Conservation (phyloP, 2,113 vertebrate species). For the Merops nubicus region DNA sequence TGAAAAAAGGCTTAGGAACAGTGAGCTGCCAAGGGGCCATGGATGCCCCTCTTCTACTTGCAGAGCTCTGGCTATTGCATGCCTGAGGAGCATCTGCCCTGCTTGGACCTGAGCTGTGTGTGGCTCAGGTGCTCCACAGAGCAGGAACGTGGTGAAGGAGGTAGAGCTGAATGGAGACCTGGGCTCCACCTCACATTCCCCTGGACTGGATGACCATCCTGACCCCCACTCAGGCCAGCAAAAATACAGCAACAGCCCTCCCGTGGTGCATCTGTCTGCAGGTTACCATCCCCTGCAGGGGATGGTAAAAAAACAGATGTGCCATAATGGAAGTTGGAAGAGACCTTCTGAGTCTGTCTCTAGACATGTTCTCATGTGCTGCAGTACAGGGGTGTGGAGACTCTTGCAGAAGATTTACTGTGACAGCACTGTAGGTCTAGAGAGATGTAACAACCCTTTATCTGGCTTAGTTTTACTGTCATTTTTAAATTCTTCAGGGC, state of each 20-base stretch:
- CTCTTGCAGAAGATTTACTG: slow-evolving; percentile 24
- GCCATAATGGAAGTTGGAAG: not conserved
- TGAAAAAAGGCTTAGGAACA: not conserved
- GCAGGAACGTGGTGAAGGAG: not conserved
- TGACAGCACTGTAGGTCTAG: not conserved
- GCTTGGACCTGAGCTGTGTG: too few relatives aligned
- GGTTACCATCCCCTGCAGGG: not conserved
- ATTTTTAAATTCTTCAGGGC: not conserved
- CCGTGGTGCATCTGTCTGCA: not conserved
- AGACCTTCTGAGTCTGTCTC: not conserved
- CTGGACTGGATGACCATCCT: not conserved
- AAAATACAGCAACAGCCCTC: not conserved
- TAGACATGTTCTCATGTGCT: not conserved
- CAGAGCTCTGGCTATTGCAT: not conserved
- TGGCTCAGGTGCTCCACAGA: fast-evolving
- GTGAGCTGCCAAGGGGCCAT: not conserved
- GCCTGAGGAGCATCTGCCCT: not conserved
- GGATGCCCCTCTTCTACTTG: not conserved
- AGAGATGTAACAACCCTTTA: not conserved
- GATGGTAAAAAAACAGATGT: not conserved
- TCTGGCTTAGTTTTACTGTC: not conserved
- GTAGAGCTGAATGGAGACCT: not conserved
- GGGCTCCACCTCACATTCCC: not conserved
- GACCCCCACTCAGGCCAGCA: not conserved
- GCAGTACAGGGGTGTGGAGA: not conserved